Conservation (phyloP, 2,797 vertebrate species). For the Etheostoma nigrum region DNA sequence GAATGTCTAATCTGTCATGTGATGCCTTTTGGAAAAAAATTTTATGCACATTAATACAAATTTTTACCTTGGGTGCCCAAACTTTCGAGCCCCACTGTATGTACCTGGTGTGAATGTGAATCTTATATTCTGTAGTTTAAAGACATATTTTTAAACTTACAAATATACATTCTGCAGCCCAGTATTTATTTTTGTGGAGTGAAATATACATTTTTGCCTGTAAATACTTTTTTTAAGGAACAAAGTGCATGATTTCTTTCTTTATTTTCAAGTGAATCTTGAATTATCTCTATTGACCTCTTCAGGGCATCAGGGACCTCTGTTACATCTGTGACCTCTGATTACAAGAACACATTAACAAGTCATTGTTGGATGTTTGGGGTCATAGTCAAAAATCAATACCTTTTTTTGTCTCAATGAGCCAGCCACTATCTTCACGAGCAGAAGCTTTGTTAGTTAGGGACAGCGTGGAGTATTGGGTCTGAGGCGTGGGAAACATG, state of each 20-base stretch:
- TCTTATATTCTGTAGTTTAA: not conserved
- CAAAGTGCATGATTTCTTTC: not conserved
- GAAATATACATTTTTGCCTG: not conserved
- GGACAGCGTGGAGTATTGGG: conserved; percentile 12
- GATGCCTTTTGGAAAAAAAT: too few species aligned
- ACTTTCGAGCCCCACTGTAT: too few species aligned
- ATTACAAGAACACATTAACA: conserved; percentile 63
- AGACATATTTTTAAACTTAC: not conserved
- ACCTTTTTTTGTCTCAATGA: conserved; percentile 45
- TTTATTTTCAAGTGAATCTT: not conserved
- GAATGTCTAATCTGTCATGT: too few species aligned
- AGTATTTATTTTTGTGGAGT: not conserved
- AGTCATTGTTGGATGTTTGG: conserved; percentile 58
- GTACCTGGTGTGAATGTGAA: not conserved
- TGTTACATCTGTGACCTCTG: conserved; percentile 59
- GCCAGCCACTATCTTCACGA: conserved; percentile 47
- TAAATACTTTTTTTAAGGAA: not conserved
- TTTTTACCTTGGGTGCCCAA: too few species aligned
- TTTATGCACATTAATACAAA: too few species aligned
- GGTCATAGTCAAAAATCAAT: conserved; percentile 71
- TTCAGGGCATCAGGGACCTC: conserved; percentile 8
- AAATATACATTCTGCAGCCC: not conserved
- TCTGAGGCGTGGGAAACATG: conserved; percentile 10
- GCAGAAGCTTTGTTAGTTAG: conserved; percentile 47
- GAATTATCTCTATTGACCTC: conserved; percentile 12